phyloP scores from a whole-genome alignment of 2,797 vertebrate species.

The Rhinogobio ventralis region DNA sequence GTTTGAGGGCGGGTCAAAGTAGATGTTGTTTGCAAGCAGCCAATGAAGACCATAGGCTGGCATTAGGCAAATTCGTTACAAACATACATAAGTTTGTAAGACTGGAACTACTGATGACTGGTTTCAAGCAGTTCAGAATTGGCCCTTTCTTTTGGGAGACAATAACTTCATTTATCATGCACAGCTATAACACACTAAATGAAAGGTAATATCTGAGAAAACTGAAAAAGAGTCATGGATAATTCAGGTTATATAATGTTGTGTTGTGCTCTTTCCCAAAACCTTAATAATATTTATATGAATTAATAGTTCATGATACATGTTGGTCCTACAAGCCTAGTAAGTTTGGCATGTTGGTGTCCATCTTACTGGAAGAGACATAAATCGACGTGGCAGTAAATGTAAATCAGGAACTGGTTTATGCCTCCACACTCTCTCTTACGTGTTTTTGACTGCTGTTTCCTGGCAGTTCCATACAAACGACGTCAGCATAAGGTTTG shows the following conservation, averaged over 20 bases:
- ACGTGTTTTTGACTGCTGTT: neutral
- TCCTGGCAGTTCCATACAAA: constrained; percentile 22
- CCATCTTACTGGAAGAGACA: neutral
- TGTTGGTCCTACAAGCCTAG: neutral
- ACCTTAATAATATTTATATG: neutral
- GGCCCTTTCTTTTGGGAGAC: neutral
- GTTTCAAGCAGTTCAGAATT: no score
- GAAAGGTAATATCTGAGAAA: neutral
- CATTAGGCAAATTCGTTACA: no score
- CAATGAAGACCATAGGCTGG: no score
- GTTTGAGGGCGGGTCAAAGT: no score
- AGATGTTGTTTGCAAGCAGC: no score
- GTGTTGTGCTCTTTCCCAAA: no score
- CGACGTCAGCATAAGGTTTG: neutral
- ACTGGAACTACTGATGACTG: no score
- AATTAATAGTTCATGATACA: neutral
- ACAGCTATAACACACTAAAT: neutral
- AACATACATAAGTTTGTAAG: no score
- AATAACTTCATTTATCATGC: neutral
- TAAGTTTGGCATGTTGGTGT: neutral
- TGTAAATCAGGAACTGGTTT: constrained; percentile 25
- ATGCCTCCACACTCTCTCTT: neutral
- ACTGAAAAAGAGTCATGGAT: neutral
- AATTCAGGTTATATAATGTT: neutral
- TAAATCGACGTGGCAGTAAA: neutral